These are phyloP conservation scores for Eriosoma lanigerum DNA, from an alignment of 1,140 invertebrate species.

Conservation along the genomic window DNA sequence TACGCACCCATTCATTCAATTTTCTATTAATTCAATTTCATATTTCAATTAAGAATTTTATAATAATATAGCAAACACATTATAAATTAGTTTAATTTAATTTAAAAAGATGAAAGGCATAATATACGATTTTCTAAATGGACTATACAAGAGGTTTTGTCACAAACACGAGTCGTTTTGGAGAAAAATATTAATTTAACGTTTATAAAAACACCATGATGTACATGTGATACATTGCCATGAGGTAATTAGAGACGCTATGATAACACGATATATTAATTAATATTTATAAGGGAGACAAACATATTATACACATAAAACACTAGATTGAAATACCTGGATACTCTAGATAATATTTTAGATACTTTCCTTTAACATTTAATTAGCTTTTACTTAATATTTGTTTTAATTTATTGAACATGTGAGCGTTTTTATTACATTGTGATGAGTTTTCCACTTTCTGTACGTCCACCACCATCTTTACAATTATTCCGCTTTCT, in stretches of 20 bases:
- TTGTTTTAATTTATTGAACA: conserved; percentile 45
- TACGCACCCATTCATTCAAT: no score
- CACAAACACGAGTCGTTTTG: background rate
- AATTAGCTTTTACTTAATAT: conserved; percentile 46
- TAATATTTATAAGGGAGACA: background rate
- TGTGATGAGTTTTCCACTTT: conserved; percentile 49
- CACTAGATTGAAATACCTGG: background rate
- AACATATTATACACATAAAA: background rate
- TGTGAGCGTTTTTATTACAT: conserved; percentile 12
- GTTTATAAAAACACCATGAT: background rate
- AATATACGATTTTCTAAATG: background rate
- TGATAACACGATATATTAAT: background rate
- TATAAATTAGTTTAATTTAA: background rate
- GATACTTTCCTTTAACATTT: conserved; percentile 33
- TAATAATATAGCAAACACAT: background rate
- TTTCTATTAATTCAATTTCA: no score
- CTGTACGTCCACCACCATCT: conserved; percentile 37
- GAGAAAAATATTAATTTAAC: background rate
- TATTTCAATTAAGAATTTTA: no score
- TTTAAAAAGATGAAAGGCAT: background rate
- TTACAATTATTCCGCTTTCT: conserved; percentile 50
- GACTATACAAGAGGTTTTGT: no score
- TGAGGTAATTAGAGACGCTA: conserved; percentile 11
- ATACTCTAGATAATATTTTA: no score
- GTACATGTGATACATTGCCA: background rate